Base-by-base conservation (phyloP, 2,797 vertebrate species). In the Poeciliopsis infans region DNA sequence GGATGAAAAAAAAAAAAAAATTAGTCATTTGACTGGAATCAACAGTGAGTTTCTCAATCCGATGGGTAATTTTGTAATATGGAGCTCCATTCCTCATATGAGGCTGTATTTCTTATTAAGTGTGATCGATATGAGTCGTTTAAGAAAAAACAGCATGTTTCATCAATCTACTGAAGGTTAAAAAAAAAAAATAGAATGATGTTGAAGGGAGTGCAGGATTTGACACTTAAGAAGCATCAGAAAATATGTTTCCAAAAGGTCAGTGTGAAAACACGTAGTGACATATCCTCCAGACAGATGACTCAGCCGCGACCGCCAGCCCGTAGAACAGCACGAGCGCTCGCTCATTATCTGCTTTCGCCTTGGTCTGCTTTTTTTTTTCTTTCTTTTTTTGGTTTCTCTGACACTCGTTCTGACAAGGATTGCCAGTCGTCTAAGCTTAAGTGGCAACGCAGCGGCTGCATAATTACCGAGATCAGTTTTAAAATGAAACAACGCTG, bases 211-310 rank as follows among this genome's bases (percentile, higher is more conserved):
- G 45, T 25, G 66, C 53, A 36, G 68, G 76, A 66, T 77, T 72
- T 81, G 81, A 87, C 85, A 82, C 79, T 82, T 2, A 6, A 81
- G 78, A 20, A 86, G 45, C 72, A 81, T 90, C 61, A 84, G 76
- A 83, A 89, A 90, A 86, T 70, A 72, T 81, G 83, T 61, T 82
- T 83, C 64, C 7, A 64, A 90, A 92, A 92, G 93, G 90, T 93
- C 88, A 89, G 78, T 1, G 15, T 49, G 81, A 90, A 85, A 90
- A 90, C 85, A 82, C 80, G 87, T 68, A 85, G 86, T 85, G 91
- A 90, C 86, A 88, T 91, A 84, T 89, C 89, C 83, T 91, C 77
- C 80, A 87, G 91, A 93, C 85, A 80, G 87, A 92, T 93, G 90
- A 92, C 77, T 92, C 89, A 91, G 82, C 85, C 23, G 10, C 83